Conservation (phyloP, 2,888 invertebrate species). For the Teleiodes luculella region DNA sequence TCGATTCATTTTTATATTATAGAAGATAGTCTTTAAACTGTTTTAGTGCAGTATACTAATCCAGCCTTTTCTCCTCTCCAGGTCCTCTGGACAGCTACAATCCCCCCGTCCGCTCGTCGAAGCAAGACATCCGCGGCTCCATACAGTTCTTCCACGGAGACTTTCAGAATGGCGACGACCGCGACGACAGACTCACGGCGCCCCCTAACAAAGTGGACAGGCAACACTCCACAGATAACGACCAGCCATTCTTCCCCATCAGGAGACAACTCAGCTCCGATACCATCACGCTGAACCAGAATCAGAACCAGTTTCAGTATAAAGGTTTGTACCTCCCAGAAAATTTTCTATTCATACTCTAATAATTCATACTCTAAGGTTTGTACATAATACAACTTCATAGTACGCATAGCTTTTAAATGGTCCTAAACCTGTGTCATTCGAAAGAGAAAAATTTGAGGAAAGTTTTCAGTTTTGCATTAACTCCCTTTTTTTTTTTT, state of each 20-base stretch:
- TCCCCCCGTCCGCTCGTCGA: slow-evolving; percentile 84
- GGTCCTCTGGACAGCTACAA: slow-evolving; percentile 80
- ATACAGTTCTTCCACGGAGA: slow-evolving; percentile 83
- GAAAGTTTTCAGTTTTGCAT: too few relatives aligned
- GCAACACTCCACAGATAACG: slow-evolving; percentile 65
- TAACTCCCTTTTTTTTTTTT: too few relatives aligned
- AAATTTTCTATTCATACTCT: too few relatives aligned
- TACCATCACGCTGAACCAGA: slow-evolving; percentile 53
- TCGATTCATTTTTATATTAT: too few relatives aligned
- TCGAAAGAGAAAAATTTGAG: too few relatives aligned
- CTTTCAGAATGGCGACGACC: slow-evolving; percentile 57
- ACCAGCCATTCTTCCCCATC: slow-evolving; percentile 48
- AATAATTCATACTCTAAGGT: too few relatives aligned
- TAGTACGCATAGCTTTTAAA: too few relatives aligned
- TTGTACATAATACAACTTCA: too few relatives aligned
- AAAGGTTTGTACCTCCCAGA: slow-evolving; percentile 26
- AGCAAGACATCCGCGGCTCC: slow-evolving; percentile 86
- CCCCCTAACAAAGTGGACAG: slow-evolving; percentile 39
- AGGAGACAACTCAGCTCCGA: slow-evolving; percentile 81
- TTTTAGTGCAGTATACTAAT: too few relatives aligned
- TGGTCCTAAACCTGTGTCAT: too few relatives aligned
- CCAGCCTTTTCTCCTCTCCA: slow-evolving; percentile 35
- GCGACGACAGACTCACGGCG: slow-evolving; percentile 42
- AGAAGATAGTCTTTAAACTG: too few relatives aligned
- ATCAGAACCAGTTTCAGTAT: slow-evolving; percentile 51